Evolutionary conservation across 2,797 vertebrate species (phyloP), one percentile per base, ranked within the genome.

Genomic region (Crypturellus tataupa): DNA sequence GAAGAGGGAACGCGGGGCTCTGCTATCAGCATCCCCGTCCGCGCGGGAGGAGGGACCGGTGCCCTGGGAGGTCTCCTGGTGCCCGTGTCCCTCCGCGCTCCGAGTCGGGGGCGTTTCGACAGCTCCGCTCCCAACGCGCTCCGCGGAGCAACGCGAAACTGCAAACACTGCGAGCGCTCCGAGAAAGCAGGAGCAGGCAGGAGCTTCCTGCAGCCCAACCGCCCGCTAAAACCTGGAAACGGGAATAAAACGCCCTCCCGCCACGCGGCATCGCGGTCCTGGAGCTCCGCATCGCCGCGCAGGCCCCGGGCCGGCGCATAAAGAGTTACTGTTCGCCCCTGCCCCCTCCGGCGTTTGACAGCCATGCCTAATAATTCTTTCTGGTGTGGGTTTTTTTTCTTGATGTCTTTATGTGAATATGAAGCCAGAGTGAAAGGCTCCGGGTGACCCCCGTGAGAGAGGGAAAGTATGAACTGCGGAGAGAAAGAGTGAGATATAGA

Each of bases 301-400:
- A 10, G 20, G 11, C 47, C 47, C 11, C 47, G 10, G 21, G 47
- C 93, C 95, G 95, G 97, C 94, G 76, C 71, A 67, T 71, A 95
- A 97, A 97, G 97, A 94, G 97, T 97, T 97, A 97, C 94, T 77
- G 95, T 78, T 87, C 81, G 80, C 91, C 92, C 93, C 89, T 16
- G 14, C 80, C 42, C 25, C 90, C 65, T 40, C 42, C 98, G 98
- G 98, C 98, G 96, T 97, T 97, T 99, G 99, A 99, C 99, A 99
- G 98, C 98, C 99, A 98, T 99, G 99, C 98, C 99, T 98, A 99
- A 99, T 99, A 99, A 99, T 99, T 99, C 99, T 99, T 98, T 99
- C 98, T 98, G 98, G 98, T 97, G 98, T 98, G 93, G 97, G 98
- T 98, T 98, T 98, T 97, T 98, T 98, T 98, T 96, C 98, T 98